phyloP scores from a whole-genome alignment of 2,113 vertebrate genomes.

The Hippocampus comes region DNA sequence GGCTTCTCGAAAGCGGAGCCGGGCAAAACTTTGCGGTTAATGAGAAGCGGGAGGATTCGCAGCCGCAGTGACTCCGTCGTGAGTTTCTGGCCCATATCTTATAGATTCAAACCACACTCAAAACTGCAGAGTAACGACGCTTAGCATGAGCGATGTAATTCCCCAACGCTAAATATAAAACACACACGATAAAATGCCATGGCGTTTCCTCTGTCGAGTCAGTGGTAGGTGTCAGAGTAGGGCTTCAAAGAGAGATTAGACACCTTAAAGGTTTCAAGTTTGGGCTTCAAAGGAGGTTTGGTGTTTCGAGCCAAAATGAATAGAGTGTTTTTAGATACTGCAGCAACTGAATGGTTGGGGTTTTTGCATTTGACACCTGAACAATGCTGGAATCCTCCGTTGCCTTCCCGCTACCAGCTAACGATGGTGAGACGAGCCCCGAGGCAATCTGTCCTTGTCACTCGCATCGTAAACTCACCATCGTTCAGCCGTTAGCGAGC shows the following conservation, averaged over 20 bases:
- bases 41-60: constrained; percentile 37
- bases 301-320: neutral
- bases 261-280: neutral
- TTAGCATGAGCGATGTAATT: neutral
- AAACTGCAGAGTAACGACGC: neutral
- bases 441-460: constrained; percentile 56
- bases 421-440: constrained; percentile 28
- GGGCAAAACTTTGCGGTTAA: constrained; percentile 27
- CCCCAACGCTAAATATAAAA: neutral
- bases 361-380: neutral
- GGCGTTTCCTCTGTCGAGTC: too few relatives aligned
- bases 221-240: too few relatives aligned
- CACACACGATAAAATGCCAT: neutral
- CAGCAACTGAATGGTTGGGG: neutral
- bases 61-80: constrained; percentile 11
- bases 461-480: constrained; percentile 37
- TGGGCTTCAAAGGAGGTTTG: neutral
- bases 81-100: constrained; percentile 17
- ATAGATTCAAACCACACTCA: constrained; percentile 23
- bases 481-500: constrained; percentile 41
- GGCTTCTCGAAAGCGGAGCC: constrained; percentile 25
- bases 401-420: neutral
- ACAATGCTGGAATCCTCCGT: constrained; percentile 6
- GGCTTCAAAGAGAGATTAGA: too few relatives aligned
- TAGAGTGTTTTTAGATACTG: neutral